A percentile compares a stretch with the other conserved stretches of the same genome.
phyloP scores from a whole-genome alignment of 2,797 vertebrate species.

The Gila robusta region DNA sequence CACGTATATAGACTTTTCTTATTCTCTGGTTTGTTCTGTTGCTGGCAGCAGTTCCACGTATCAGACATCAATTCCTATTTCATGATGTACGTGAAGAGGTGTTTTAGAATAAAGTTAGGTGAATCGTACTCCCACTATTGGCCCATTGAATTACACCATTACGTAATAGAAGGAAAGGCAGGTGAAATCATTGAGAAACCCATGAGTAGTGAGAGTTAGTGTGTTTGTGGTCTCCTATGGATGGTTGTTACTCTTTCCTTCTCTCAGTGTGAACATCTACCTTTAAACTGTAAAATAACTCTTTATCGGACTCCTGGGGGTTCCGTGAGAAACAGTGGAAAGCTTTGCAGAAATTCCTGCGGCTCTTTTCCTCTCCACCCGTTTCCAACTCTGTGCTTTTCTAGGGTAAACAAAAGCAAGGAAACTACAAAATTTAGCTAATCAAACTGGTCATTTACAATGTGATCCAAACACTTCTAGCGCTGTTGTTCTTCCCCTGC shows the following conservation, averaged over 20 bases:
- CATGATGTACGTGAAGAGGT: neutral
- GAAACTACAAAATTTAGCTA: slow-evolving; percentile 9
- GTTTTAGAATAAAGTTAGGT: slow-evolving; percentile 54
- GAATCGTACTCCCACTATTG: neutral
- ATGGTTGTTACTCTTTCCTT: slow-evolving; percentile 26
- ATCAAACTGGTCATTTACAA: slow-evolving; percentile 32
- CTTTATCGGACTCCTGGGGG: slow-evolving; percentile 23
- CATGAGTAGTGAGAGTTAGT: neutral
- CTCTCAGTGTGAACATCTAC: slow-evolving; percentile 20
- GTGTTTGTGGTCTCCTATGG: neutral
- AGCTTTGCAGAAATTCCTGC: slow-evolving; percentile 18
- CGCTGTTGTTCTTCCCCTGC: slow-evolving; percentile 39
- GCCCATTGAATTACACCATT: neutral
- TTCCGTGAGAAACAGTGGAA: slow-evolving; percentile 45
- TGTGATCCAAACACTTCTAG: slow-evolving; percentile 41
- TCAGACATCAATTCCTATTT: slow-evolving; percentile 21
- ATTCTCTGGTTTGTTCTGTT: slow-evolving; percentile 32
- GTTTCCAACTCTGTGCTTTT: slow-evolving; percentile 2
- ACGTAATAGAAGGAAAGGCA: neutral
- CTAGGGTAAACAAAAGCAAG: slow-evolving; percentile 5
- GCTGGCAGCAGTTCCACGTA: slow-evolving; percentile 47
- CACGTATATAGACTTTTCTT: neutral
- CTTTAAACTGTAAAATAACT: slow-evolving; percentile 36
- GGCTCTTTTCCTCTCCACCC: slow-evolving; percentile 17
- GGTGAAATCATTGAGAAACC: slow-evolving; percentile 34